Conservation (phyloP, 2,797 vertebrate species). For the Forpus xanthops region DNA sequence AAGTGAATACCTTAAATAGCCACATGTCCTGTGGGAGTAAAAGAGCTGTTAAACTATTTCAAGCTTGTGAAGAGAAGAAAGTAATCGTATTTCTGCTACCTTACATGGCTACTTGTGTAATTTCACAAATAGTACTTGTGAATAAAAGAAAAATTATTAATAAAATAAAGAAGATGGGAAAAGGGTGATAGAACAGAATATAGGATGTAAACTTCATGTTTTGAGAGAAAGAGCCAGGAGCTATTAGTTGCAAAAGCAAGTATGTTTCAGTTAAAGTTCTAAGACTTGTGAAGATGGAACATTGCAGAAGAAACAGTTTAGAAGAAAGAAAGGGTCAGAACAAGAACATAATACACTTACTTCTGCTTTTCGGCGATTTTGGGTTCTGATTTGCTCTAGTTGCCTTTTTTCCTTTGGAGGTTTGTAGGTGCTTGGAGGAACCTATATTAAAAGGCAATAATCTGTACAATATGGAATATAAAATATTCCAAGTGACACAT, state of each 20-base stretch:
- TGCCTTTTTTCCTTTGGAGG: conserved; percentile 79
- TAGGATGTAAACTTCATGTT: background rate
- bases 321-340: background rate
- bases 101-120: background rate
- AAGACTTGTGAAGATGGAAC: background rate
- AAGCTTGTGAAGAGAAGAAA: background rate
- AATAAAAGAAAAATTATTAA: background rate
- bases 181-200: background rate
- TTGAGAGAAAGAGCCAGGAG: background rate
- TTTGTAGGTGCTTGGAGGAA: conserved; percentile 84
- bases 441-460: conserved; percentile 72
- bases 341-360: conserved; percentile 66
- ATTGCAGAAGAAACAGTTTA: background rate
- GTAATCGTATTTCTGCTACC: background rate
- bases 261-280: background rate
- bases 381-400: conserved; percentile 78
- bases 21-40: background rate
- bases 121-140: background rate
- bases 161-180: background rate
- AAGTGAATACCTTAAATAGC: background rate
- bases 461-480: background rate
- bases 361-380: conserved; percentile 81
- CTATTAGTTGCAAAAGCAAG: background rate
- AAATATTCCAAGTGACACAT: background rate
- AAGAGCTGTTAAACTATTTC: background rate